phyloP scores from a whole-genome alignment of 2,888 invertebrate species.

The Pandemis heparana region DNA sequence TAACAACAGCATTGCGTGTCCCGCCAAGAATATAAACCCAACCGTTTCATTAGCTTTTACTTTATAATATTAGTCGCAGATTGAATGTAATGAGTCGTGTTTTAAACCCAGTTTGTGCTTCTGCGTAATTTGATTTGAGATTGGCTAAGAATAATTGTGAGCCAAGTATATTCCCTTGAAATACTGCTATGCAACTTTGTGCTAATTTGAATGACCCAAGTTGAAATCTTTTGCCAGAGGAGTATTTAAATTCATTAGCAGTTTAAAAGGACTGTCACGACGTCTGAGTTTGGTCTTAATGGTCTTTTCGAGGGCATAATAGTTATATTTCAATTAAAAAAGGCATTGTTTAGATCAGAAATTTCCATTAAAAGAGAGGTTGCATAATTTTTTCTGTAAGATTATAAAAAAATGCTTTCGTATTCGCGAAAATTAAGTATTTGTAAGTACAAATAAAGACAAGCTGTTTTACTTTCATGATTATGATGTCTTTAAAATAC shows the following conservation, averaged over 20 bases:
- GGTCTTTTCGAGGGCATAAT: no score
- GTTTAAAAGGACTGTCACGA: not conserved
- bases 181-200: not conserved
- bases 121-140: slow-evolving; percentile 23
- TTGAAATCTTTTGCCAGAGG: not conserved
- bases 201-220: not conserved
- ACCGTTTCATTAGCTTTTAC: slow-evolving; percentile 38
- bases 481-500: no score
- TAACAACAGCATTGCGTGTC: slow-evolving; percentile 51
- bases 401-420: no score
- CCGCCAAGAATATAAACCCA: slow-evolving; percentile 38
- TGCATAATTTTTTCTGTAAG: no score
- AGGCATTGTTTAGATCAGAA: no score
- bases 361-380: no score
- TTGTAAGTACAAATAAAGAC: no score
- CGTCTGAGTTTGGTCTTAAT: not conserved
- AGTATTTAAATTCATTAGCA: not conserved
- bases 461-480: no score
- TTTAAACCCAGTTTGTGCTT: slow-evolving; percentile 11
- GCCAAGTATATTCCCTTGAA: not conserved
- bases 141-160: not conserved
- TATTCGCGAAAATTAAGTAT: no score
- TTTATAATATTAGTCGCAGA: slow-evolving; percentile 27
- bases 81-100: slow-evolving; percentile 26
- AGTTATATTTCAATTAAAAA: no score